A percentile compares a stretch with the other conserved stretches of the same genome.
Evolutionary conservation across 1,140 invertebrate genomes (phyloP).

Genomic region (Lepidurus apus): DNA sequence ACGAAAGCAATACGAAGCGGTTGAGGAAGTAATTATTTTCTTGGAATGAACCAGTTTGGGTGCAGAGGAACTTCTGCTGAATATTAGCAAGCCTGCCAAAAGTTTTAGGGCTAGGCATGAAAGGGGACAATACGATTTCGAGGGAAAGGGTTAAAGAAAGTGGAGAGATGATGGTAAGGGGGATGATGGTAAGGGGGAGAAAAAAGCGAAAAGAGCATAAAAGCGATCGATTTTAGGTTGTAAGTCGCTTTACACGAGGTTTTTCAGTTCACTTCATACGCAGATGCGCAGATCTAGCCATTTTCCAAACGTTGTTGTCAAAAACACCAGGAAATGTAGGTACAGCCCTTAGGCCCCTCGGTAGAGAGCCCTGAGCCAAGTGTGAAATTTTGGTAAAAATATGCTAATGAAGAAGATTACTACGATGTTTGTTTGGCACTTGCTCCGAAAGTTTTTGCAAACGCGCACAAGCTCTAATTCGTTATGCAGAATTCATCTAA

Average conservation of each 20-base stretch:
- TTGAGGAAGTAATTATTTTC: constrained; percentile 22
- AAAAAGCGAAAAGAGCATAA: neutral
- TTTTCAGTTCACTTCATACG: neutral
- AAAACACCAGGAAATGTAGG: too few relatives aligned
- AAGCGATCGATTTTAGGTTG: neutral
- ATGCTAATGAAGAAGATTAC: too few relatives aligned
- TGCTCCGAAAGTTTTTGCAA: neutral
- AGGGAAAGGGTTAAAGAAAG: neutral
- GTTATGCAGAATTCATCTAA: neutral
- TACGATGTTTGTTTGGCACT: neutral
- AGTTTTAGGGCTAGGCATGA: neutral
- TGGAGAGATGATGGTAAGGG: too few relatives aligned
- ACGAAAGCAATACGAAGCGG: constrained; percentile 8
- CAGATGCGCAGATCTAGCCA: neutral
- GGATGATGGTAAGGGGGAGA: neutral
- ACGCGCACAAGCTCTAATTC: neutral
- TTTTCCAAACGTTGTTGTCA: too few relatives aligned
- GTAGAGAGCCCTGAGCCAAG: too few relatives aligned
- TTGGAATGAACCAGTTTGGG: constrained; percentile 18
- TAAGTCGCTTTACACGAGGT: neutral
- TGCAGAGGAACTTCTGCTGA: neutral
- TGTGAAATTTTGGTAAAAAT: too few relatives aligned
- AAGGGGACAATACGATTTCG: neutral
- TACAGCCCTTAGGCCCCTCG: too few relatives aligned
- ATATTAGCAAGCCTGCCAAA: neutral